These are phyloP conservation scores for Tursiops truncatus DNA, from an alignment of 2,113 vertebrate genomes.

Conservation along the genomic window DNA sequence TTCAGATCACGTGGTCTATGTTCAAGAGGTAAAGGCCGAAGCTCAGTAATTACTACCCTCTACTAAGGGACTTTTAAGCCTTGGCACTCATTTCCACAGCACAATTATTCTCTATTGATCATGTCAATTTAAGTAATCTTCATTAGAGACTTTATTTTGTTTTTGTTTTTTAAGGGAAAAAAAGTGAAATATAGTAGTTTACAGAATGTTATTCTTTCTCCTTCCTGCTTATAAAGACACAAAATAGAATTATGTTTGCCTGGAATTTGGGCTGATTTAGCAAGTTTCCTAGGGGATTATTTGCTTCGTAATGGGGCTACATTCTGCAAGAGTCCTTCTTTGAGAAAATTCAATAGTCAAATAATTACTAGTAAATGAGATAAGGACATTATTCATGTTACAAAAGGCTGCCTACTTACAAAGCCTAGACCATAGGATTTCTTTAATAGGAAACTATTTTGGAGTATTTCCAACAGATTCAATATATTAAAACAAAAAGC, in stretches of 20 bases:
- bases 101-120: neutral
- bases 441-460: constrained; percentile 2
- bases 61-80: neutral
- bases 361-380: constrained; percentile 38
- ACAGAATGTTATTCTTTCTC: neutral
- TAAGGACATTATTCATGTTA: neutral
- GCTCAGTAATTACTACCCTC: neutral
- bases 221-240: constrained; percentile 2
- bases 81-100: neutral
- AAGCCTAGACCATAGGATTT: neutral
- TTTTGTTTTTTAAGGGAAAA: neutral
- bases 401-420: neutral
- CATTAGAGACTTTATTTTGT: neutral
- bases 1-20: neutral
- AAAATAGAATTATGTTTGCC: neutral
- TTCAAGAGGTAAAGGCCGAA: neutral
- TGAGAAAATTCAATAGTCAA: neutral
- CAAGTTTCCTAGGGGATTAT: neutral
- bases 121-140: neutral
- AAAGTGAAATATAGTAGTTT: neutral
- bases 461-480: neutral
- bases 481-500: neutral
- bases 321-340: neutral
- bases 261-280: neutral
- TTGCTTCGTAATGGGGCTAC: neutral